Base-by-base conservation (phyloP, 2,113 vertebrate species). In the Oncorhynchus mykiss region DNA sequence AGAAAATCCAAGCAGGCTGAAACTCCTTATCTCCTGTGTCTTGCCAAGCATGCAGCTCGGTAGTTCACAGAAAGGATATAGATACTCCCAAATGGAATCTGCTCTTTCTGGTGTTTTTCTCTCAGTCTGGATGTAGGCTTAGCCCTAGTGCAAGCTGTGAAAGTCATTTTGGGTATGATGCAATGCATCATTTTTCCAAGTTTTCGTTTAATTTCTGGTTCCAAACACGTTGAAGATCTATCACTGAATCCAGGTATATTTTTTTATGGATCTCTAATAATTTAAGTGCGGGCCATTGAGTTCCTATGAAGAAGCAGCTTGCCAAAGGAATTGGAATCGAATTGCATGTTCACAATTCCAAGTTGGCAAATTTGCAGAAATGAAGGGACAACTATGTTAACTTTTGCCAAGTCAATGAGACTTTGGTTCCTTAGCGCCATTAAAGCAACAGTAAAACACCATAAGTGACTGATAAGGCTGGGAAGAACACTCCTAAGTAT, bases 61-160 rank as follows among this genome's bases (percentile, higher is more conserved):
- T 77, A 75, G 77, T 72, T 45, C 75, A 75, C 68, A 70, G 72
- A 62, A 60, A 80, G 74, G 66, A 82, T 70, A 83, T 24, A 20
- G 82, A 82, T 78, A 74, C 70, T 45, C 9, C 39, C 39, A 45
- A 45, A 72, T 73, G 24, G 39, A 45, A 45, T 75, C 27, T 65
- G n/a, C 49, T 76, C 16, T 22, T 31, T 74, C 76, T 64, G 67
- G 49, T 70, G 48, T 79, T 66, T 74, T 67, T 70, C 70, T n/a
- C 66, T 75, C 11, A 25, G 18, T 77, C 70, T 74, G 75, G 64
- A 79, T 48, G 54, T 7, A 25, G 25, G 20, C 74, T 80, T 29
- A 45, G 57, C 70, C 13, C 62, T 54, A 70, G 48, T 31, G 27
- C 67, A 71, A 71, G 22, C 29, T 83, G 73, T 64, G 45, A 75